Conservation (phyloP, 2,113 vertebrate species). For the Falcunculus frontatus region DNA sequence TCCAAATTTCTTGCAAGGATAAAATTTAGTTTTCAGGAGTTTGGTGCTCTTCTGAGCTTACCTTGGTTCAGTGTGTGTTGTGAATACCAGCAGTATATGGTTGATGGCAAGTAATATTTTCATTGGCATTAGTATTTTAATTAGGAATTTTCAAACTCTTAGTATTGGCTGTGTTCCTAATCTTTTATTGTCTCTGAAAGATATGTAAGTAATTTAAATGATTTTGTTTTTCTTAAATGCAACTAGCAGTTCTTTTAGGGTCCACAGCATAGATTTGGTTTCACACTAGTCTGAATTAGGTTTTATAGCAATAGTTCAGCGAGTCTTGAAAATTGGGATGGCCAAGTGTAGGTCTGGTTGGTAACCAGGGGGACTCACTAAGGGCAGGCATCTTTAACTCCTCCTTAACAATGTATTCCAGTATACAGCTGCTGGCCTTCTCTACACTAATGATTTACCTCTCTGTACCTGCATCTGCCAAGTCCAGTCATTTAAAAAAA, state of each 20-base stretch:
- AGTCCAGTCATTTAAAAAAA: neutral
- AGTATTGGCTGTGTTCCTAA: neutral
- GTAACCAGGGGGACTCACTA: neutral
- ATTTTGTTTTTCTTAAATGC: neutral
- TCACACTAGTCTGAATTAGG: neutral
- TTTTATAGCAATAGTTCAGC: neutral
- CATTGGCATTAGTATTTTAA: neutral
- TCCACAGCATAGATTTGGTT: neutral
- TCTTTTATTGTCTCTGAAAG: neutral
- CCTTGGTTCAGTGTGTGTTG: neutral
- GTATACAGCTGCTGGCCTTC: neutral
- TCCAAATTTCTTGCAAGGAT: neutral
- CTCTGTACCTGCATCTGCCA: neutral
- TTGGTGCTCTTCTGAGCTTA: neutral
- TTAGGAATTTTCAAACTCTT: neutral
- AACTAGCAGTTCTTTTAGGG: neutral
- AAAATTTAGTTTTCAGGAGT: neutral
- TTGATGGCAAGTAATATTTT: neutral
- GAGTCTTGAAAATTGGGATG: neutral
- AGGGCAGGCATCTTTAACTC: neutral
- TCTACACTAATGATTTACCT: accelerated
- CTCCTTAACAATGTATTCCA: neutral
- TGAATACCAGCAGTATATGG: neutral
- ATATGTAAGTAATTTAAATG: neutral
- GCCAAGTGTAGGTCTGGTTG: neutral